Evolutionary conservation across 2,888 invertebrate genomes (phyloP).

Genomic region (Drosophila ezoana): DNA sequence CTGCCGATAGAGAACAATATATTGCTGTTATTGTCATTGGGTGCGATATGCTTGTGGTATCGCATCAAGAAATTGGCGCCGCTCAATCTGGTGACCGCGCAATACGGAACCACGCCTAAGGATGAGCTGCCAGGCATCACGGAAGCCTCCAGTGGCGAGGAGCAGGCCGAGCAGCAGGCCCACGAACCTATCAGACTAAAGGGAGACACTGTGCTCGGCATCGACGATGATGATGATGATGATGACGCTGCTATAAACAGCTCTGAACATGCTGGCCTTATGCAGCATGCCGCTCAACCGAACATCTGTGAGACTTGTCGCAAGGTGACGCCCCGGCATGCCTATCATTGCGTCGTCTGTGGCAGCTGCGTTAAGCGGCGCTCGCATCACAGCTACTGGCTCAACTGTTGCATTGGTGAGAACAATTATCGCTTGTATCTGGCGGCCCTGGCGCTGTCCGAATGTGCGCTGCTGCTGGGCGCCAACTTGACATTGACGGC

Average conservation of each 20-base stretch:
- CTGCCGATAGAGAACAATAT: conserved; percentile 88
- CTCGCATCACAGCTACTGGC: conserved; percentile 93
- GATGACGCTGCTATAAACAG: conserved; percentile 29
- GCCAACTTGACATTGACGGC: conserved; percentile 93
- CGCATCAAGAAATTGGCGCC: conserved; percentile 75
- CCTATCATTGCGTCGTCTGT: conserved; percentile 93
- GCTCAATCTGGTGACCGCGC: conserved; percentile 81
- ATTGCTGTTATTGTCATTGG: conserved; percentile 84
- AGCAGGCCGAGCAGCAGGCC: conserved; percentile 73
- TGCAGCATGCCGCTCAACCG: conserved; percentile 69
- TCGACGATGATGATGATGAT: conserved; percentile 68
- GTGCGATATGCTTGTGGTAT: conserved; percentile 74
- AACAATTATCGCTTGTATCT: conserved; percentile 92
- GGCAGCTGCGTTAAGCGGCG: conserved; percentile 91
- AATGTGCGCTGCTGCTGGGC: conserved; percentile 89
- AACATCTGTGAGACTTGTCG: conserved; percentile 87
- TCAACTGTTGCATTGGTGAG: conserved; percentile 93
- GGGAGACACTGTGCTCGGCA: conserved; percentile 64
- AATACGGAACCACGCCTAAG: conserved; percentile 75
- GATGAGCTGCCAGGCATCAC: conserved; percentile 82
- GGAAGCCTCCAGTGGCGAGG: conserved; percentile 82
- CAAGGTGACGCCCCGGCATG: conserved; percentile 88
- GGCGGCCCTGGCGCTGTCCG: conserved; percentile 88
- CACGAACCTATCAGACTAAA: conserved; percentile 73
- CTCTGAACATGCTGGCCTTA: conserved; percentile 71